Base-by-base conservation (phyloP, 1,140 invertebrate species). In the Chrysoperla carnea region DNA sequence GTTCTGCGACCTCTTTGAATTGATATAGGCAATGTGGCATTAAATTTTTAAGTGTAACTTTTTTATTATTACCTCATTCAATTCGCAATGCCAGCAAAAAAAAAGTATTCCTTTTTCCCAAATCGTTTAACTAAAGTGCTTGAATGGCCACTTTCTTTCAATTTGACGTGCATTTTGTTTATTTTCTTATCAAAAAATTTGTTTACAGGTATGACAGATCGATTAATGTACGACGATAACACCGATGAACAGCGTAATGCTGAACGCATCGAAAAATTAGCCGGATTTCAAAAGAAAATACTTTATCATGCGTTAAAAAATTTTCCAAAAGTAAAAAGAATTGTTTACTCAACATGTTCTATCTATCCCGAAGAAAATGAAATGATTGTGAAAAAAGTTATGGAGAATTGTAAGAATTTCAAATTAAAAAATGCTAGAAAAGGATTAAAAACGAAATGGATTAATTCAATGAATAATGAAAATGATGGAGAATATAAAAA, bases 271-370 rank as follows among this genome's bases (percentile, higher is more conserved):
- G 60, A 64, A 15, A 80, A 75, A 53, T 56, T 97, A 7, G 73
- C 80, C 28, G 76, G 75, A 11, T 76, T 96, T 46, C 93, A 98
- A 69, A 75, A 77, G 15, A 77, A 81, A 52, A 71, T 97, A 38
- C 63, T 98, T 7, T 74, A 78, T 46, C 83, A 89, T 59, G 91
- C 91, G 1, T 72, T 97, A 49, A 73, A 68, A 12, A 63, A 69
- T 5, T 94, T 94, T 61, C 84, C 87, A 2, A 75, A 75, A 43
- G 85, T 78, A 0, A 82, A 90, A 56, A 67, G 77, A 45, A 75
- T 97, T 37, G 80, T 94, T 6, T 98, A 98, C 58, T 96, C 91
- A 12, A 97, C 93, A 0, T 98, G 93, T 59, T 98, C 93, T 0
- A 56, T 92, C 17, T 72, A 83, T 60, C 67, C 75, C 6, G 76